Evolutionary conservation across 2,797 vertebrate species (phyloP).

Genomic region (Peromyscus eremicus): DNA sequence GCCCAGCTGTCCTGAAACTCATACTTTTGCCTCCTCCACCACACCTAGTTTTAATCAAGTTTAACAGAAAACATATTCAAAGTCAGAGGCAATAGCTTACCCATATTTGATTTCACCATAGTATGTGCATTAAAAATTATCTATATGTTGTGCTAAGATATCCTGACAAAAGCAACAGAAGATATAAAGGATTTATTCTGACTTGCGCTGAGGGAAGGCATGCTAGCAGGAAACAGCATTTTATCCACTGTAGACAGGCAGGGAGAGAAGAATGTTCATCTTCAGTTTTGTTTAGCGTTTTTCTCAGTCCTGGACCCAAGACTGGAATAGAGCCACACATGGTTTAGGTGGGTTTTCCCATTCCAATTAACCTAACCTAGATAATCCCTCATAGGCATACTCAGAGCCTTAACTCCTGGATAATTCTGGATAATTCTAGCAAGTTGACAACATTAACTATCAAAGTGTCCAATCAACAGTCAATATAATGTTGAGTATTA

Average conservation of each 20-base stretch:
- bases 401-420: neutral
- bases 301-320: neutral
- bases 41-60: conserved; percentile 30
- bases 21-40: neutral
- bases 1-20: neutral
- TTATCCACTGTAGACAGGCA: too few relatives aligned
- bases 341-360: neutral
- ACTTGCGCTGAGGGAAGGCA: neutral
- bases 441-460: neutral
- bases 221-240: too few relatives aligned
- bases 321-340: neutral
- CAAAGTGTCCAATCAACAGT: neutral
- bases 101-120: conserved; percentile 28
- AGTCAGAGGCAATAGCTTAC: neutral
- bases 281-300: neutral
- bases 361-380: neutral
- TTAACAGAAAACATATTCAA: conserved; percentile 33
- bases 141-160: neutral
- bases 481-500: neutral
- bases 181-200: neutral
- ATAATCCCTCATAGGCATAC: too few relatives aligned
- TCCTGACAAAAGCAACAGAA: too few relatives aligned
- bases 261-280: neutral
- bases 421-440: neutral
- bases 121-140: neutral